These are phyloP conservation scores for Cercocebus atys DNA, from an alignment of 2,113 vertebrate genomes.

Conservation along the genomic window DNA sequence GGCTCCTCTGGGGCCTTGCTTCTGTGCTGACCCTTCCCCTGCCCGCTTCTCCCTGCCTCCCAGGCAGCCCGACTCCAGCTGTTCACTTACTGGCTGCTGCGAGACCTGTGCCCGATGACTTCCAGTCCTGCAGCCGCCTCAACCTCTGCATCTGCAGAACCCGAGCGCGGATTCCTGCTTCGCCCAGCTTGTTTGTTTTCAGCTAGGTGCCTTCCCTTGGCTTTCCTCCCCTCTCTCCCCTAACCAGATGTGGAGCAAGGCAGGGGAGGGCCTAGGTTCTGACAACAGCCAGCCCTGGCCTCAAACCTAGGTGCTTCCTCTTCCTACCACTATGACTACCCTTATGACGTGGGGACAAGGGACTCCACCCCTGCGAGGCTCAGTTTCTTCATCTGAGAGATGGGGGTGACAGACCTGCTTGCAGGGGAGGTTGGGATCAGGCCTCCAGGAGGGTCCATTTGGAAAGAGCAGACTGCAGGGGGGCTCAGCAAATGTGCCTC, in stretches of 20 bases:
- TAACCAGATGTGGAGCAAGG: slow-evolving; percentile 51
- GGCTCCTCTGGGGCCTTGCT: neutral
- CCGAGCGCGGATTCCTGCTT: neutral
- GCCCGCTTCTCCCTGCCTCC: neutral
- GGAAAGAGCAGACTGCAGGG: neutral
- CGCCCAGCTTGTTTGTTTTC: neutral
- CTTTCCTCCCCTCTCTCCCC: slow-evolving; percentile 19
- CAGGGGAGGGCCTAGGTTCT: slow-evolving; percentile 7
- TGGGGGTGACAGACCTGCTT: slow-evolving; percentile 52
- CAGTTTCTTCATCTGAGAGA: slow-evolving; percentile 64
- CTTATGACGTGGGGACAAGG: slow-evolving; percentile 36
- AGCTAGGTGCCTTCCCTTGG: neutral
- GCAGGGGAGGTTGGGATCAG: neutral
- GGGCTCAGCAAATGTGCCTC: fast-evolving
- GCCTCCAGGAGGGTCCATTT: neutral
- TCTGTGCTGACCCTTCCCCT: neutral
- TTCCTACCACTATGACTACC: slow-evolving; percentile 44
- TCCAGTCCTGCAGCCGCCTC: neutral
- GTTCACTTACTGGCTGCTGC: slow-evolving; percentile 52
- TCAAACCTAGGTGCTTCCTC: slow-evolving; percentile 58
- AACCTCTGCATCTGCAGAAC: neutral
- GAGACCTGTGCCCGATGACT: neutral
- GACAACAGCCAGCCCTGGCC: slow-evolving; percentile 53
- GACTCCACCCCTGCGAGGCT: slow-evolving; percentile 69
- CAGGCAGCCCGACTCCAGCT: neutral